A percentile compares a stretch with the other conserved stretches of the same genome.
Evolutionary conservation across 2,888 invertebrate genomes (phyloP).

Genomic region (Eueremaeus valkanovi): DNA sequence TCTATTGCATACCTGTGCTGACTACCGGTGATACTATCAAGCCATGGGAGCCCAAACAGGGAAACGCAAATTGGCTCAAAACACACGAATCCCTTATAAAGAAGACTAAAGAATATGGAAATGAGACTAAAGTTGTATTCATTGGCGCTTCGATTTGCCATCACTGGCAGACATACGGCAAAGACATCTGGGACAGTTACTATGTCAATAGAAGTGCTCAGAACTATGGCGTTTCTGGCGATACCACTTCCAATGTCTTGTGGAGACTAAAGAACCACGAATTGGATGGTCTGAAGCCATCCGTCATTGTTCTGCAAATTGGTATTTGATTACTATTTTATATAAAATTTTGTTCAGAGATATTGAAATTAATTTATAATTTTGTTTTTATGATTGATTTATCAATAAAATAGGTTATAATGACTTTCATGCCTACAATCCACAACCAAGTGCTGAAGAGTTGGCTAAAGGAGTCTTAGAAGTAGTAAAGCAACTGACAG

Average conservation of each 20-base stretch:
- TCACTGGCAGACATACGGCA: neutral
- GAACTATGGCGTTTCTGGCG: constrained; percentile 83
- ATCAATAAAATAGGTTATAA: neutral
- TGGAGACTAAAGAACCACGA: constrained; percentile 88
- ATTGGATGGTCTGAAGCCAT: constrained; percentile 79
- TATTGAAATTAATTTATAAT: neutral
- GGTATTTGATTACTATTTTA: neutral
- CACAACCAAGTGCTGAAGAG: neutral
- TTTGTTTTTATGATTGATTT: too few species aligned
- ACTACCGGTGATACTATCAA: too few species aligned
- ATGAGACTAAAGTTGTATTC: neutral
- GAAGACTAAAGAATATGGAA: neutral
- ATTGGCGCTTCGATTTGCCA: constrained; percentile 15
- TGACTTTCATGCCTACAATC: neutral
- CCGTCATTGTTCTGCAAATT: constrained; percentile 58
- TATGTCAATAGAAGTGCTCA: constrained; percentile 5
- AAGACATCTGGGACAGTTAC: neutral
- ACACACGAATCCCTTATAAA: neutral
- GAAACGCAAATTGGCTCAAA: neutral
- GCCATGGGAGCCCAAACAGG: too few species aligned
- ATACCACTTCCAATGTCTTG: constrained; percentile 81
- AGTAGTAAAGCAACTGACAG: neutral
- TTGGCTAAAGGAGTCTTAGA: neutral
- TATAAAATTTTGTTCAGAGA: neutral
- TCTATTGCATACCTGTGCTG: too few species aligned